Percentiles rank a stretch among this genome's conserved stretches.
Evolutionary conservation across 2,888 invertebrate species (phyloP).

Genomic region (Deroplatys truncata): DNA sequence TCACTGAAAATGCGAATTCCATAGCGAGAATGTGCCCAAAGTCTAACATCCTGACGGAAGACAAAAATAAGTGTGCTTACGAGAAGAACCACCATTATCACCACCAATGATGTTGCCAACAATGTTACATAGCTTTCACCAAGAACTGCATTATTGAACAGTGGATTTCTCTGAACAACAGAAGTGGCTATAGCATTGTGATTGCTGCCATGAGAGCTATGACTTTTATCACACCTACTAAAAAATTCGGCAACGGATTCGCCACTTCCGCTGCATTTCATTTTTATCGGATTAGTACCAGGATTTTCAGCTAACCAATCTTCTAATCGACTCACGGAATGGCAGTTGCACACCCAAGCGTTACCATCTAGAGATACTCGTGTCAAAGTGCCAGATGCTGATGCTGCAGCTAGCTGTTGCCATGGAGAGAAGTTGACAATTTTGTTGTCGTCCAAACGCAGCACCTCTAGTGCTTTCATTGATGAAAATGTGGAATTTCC

Average conservation of each 20-base stretch:
- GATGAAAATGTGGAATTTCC: conserved; percentile 73
- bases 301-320: conserved; percentile 63
- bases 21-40: conserved; percentile 76
- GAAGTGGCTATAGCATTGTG: conserved; percentile 47
- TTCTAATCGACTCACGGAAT: conserved; percentile 62
- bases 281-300: conserved; percentile 59
- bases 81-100: conserved; percentile 64
- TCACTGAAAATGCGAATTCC: conserved; percentile 61
- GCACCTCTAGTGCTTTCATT: conserved; percentile 65
- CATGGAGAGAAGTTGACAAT: conserved; percentile 73
- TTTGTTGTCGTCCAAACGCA: conserved; percentile 72
- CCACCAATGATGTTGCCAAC: conserved; percentile 65
- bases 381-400: conserved; percentile 48
- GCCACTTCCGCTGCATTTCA: conserved; percentile 54
- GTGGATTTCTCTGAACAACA: conserved; percentile 47
- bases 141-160: conserved; percentile 60
- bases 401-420: conserved; percentile 39
- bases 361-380: conserved; percentile 71
- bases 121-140: conserved; percentile 71
- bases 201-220: conserved; percentile 40
- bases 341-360: conserved; percentile 81
- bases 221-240: conserved; percentile 59
- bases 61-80: conserved; percentile 66
- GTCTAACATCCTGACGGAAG: conserved; percentile 70
- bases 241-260: conserved; percentile 53